Percentiles rank a stretch among this genome's conserved stretches.
Conservation (phyloP, 2,888 invertebrate genomes). For the Hirtodrosophila duncani region DNA sequence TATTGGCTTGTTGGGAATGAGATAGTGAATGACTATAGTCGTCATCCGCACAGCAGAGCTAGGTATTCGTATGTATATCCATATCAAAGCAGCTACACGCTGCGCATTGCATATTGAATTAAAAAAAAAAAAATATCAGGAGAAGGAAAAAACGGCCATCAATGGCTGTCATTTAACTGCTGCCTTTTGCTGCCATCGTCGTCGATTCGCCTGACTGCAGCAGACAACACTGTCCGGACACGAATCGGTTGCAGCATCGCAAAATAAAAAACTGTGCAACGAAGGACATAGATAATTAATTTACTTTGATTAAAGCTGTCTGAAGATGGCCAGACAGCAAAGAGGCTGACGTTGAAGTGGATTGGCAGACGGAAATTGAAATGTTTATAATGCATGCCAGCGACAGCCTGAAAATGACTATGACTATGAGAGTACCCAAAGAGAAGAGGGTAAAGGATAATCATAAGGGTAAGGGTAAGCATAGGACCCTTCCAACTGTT, state of each 20-base stretch:
- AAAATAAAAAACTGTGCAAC: constrained; percentile 15
- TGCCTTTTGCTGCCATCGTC: constrained; percentile 21
- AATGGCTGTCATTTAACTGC: constrained; percentile 30
- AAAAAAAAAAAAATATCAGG: constrained; percentile 13
- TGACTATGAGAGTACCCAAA: too few relatives aligned
- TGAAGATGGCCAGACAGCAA: constrained; percentile 11
- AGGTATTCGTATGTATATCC: too few relatives aligned
- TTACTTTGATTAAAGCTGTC: constrained; percentile 63
- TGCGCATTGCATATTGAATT: constrained; percentile 27
- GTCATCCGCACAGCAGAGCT: too few relatives aligned
- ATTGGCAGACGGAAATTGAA: constrained; percentile 62
- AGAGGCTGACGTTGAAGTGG: constrained; percentile 10
- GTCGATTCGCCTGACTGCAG: constrained; percentile 14
- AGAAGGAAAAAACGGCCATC: constrained; percentile 8
- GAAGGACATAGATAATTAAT: constrained; percentile 57
- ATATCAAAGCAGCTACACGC: constrained; percentile 23
- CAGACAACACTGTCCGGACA: constrained; percentile 25
- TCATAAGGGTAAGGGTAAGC: background rate
- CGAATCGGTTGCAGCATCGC: constrained; percentile 13
- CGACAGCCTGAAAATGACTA: too few relatives aligned
- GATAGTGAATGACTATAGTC: too few relatives aligned
- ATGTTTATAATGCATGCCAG: constrained; percentile 54
- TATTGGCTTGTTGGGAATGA: too few relatives aligned
- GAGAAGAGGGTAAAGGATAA: background rate
- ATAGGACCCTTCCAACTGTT: constrained; percentile 38